phyloP scores from a whole-genome alignment of 1,140 invertebrate species.

The Trichogramma pretiosum region DNA sequence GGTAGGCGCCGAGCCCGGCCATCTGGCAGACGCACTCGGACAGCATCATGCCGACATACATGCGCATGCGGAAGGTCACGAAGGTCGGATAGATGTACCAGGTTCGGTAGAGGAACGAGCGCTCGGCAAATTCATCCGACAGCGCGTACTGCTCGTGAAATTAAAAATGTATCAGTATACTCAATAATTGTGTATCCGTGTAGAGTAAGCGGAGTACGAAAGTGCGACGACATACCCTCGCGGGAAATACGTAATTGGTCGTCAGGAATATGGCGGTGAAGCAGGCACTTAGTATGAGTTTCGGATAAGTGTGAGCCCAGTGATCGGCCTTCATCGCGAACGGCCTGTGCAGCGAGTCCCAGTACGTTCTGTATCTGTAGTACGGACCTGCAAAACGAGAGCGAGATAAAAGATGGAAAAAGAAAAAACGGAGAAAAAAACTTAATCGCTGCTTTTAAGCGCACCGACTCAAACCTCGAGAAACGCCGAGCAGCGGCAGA shows the following conservation, averaged over 20 bases:
- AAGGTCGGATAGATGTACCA: conserved; percentile 83
- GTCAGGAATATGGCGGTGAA: conserved; percentile 61
- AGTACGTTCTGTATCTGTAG: conserved; percentile 76
- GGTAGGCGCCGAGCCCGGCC: conserved; percentile 85
- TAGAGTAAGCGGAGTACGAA: conserved; percentile 5
- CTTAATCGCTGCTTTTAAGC: too few relatives aligned
- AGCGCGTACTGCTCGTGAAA: conserved; percentile 53
- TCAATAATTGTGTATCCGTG: too few relatives aligned
- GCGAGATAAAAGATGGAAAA: too few relatives aligned
- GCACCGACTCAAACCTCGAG: too few relatives aligned
- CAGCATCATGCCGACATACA: conserved; percentile 82
- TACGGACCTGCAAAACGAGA: conserved; percentile 81
- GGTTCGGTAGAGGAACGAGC: conserved; percentile 64
- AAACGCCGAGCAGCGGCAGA: too few relatives aligned
- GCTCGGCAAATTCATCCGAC: conserved; percentile 57
- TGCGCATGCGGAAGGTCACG: conserved; percentile 75
- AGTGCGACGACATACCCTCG: conserved; percentile 54
- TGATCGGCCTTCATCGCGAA: conserved; percentile 58
- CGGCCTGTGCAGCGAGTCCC: conserved; percentile 66
- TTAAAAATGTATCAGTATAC: too few relatives aligned
- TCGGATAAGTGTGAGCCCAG: conserved; percentile 52
- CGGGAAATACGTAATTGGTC: conserved; percentile 60
- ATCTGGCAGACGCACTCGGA: conserved; percentile 88
- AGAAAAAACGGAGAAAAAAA: too few relatives aligned
- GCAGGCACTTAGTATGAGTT: conserved; percentile 59